phyloP scores from a whole-genome alignment of 2,888 invertebrate species.

The Hypena proboscidalis region DNA sequence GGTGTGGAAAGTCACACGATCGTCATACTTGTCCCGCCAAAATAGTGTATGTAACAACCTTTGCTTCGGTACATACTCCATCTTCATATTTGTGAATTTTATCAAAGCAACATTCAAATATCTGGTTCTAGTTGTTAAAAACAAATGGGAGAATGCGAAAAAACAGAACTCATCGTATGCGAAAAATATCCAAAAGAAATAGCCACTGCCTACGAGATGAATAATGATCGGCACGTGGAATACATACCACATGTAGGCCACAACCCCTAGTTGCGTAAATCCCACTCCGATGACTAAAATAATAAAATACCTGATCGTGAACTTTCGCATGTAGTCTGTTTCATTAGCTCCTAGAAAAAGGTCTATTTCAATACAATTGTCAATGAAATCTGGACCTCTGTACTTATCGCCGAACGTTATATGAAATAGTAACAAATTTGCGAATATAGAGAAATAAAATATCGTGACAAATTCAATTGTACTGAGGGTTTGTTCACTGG shows the following conservation, averaged over 20 bases:
- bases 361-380: conserved; percentile 59
- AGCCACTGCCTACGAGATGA: conserved; percentile 45
- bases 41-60: conserved; percentile 52
- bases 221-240: conserved; percentile 44
- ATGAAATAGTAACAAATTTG: conserved; percentile 50
- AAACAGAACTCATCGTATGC: conserved; percentile 55
- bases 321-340: conserved; percentile 63
- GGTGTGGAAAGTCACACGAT: conserved; percentile 53
- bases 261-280: conserved; percentile 35
- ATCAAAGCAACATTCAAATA: conserved; percentile 66
- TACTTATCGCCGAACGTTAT: conserved; percentile 51
- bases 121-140: conserved; percentile 53
- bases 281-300: conserved; percentile 27
- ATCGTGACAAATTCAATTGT: conserved; percentile 53
- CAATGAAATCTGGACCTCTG: conserved; percentile 48
- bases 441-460: conserved; percentile 45
- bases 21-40: conserved; percentile 58
- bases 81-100: conserved; percentile 54
- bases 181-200: conserved; percentile 51
- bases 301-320: conserved; percentile 37
- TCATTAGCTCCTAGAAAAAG: conserved; percentile 57
- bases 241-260: conserved; percentile 42
- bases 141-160: conserved; percentile 42
- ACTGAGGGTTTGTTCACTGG: conserved; percentile 43
- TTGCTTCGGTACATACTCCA: conserved; percentile 56